Evolutionary conservation across 2,797 vertebrate species (phyloP), one percentile per base, ranked within the genome.

Genomic region (Eutrigla gurnardus): DNA sequence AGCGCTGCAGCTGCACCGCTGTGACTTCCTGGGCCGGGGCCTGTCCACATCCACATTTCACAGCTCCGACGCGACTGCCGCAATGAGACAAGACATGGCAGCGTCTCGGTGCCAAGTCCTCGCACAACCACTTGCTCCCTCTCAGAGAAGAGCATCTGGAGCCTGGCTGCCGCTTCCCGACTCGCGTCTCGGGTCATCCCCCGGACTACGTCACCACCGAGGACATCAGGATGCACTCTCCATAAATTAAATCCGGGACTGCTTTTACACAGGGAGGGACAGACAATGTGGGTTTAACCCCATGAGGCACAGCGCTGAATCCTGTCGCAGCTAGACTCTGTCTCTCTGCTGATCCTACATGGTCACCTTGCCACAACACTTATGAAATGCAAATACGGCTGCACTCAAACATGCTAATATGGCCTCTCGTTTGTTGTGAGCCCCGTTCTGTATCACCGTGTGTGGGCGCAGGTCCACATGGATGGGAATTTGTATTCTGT

Each of bases 221-320:
- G 89, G 90, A 92, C 91, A 90, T 92, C 85, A 88, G 86, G 86
- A 81, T 83, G 89, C 86, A 92, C 90, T 85, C 80, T 89, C 88
- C 84, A 93, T 91, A 89, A 93, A 93, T 94, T 92, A 91, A 88
- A 91, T 87, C 82, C 75, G 70, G 79, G 74, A 84, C 78, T 88
- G 82, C 84, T 82, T 89, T 90, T 85, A 86, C 80, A 79, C 78
- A 63, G 80, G 62, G 63, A 63, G 80, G 62, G 63, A 74, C 62
- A 68, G 64, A 46, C 59, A 25, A 49, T 75, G 75, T 71, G 64
- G 50, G 49, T 85, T 90, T 84, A 86, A 88, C 86, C 81, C 84
- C 25, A 73, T 84, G 33, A 81, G 65, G 68, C 47, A 32, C 73
- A 37, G 11, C 64, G 62, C 33, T 17, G 37, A 71, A 52, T 62